Evolutionary conservation across 2,888 invertebrate genomes (phyloP).

Genomic region (Macrosiphum euphorbiae): DNA sequence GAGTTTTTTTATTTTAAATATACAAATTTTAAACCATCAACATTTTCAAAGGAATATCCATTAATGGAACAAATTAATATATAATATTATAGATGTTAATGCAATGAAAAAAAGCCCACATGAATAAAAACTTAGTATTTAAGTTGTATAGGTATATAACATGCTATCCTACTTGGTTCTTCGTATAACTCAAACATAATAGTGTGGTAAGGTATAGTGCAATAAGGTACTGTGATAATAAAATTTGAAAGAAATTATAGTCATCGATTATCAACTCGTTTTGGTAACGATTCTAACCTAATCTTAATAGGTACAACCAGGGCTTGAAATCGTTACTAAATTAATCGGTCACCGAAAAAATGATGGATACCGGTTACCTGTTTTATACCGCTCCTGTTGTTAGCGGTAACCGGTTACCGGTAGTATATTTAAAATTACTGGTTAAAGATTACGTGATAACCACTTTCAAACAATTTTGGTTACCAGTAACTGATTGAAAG

Average conservation of each 20-base stretch:
- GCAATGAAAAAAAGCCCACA: not conserved
- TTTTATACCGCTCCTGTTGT: no score
- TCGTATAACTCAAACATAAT: not conserved
- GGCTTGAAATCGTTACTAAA: no score
- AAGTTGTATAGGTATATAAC: no score
- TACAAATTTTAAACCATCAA: not conserved
- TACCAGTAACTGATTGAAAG: no score
- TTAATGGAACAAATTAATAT: not conserved
- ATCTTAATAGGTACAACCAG: not conserved
- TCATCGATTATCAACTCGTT: not conserved
- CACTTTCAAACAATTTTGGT: no score
- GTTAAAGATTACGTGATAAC: no score
- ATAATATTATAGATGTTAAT: not conserved
- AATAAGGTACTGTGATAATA: not conserved
- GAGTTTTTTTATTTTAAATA: not conserved
- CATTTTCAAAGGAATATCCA: not conserved
- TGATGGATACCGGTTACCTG: no score
- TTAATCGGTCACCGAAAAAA: no score
- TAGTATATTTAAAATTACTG: no score
- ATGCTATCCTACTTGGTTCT: not conserved
- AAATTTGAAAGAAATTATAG: not conserved
- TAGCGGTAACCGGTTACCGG: no score
- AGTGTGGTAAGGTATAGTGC: not conserved
- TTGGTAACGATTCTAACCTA: not conserved
- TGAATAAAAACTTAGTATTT: not conserved